These are phyloP conservation scores for Bombus consobrinus DNA, from an alignment of 1,140 invertebrate genomes.

Conservation along the genomic window DNA sequence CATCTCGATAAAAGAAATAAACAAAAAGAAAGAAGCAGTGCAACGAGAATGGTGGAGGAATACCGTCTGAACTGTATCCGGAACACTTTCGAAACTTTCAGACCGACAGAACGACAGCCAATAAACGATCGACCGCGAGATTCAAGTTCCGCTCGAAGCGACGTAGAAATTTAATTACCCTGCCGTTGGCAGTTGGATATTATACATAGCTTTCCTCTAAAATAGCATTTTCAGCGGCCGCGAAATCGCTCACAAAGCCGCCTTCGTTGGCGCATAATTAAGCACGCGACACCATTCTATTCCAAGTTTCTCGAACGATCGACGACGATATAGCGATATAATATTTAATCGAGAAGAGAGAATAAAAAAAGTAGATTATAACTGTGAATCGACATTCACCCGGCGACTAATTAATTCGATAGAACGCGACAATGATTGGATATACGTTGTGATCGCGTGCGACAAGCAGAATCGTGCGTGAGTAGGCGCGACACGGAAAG, in stretches of 20 bases:
- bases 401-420: slow-evolving; percentile 16
- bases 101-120: slow-evolving; percentile 12
- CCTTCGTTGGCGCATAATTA: slow-evolving; percentile 14
- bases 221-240: slow-evolving; percentile 12
- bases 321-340: neutral
- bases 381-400: neutral
- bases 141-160: slow-evolving; percentile 31
- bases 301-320: slow-evolving; percentile 5
- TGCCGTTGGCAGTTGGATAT: slow-evolving; percentile 24
- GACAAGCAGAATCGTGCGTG: slow-evolving; percentile 11
- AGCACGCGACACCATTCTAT: slow-evolving; percentile 1
- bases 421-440: neutral
- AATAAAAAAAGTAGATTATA: neutral
- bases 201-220: slow-evolving; percentile 8
- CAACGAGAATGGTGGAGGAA: neutral
- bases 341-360: neutral
- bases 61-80: neutral
- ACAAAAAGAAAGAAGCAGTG: too few relatives aligned
- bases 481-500: too few relatives aligned
- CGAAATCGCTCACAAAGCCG: slow-evolving; percentile 11
- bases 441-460: slow-evolving; percentile 2
- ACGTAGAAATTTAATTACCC: slow-evolving; percentile 47
- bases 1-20: neutral
- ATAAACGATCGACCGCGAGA: slow-evolving; percentile 40
- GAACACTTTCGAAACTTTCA: slow-evolving; percentile 1